These are phyloP conservation scores for Pseudococcus viburni DNA, from an alignment of 2,888 invertebrate genomes.

Conservation along the genomic window DNA sequence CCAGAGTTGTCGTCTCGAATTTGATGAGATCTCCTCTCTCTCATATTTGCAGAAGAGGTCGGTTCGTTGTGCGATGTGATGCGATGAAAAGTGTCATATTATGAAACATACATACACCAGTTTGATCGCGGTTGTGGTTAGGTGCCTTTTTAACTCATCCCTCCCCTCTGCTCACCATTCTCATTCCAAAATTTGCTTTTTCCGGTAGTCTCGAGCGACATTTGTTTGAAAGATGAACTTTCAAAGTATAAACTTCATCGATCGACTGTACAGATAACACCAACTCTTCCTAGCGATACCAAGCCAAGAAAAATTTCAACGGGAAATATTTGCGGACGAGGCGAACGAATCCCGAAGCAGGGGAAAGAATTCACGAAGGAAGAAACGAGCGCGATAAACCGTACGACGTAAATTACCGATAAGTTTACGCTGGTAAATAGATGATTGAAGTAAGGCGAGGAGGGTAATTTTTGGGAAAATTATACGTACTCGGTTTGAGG, in stretches of 20 bases:
- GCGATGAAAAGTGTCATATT: not conserved
- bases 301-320: not conserved
- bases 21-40: not conserved
- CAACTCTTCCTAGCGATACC: not conserved
- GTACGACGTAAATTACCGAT: too few relatives aligned
- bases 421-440: too few relatives aligned
- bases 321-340: not conserved
- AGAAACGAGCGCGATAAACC: too few relatives aligned
- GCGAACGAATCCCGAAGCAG: too few relatives aligned
- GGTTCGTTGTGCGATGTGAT: not conserved
- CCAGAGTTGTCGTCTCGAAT: not conserved
- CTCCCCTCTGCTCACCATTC: not conserved
- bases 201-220: not conserved
- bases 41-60: not conserved
- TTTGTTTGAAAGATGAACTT: not conserved
- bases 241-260: not conserved
- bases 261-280: not conserved
- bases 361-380: not conserved
- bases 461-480: not conserved
- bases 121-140: not conserved
- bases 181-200: not conserved
- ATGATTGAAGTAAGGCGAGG: not conserved
- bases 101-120: not conserved
- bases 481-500: not conserved
- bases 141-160: not conserved